phyloP scores from a whole-genome alignment of 2,797 vertebrate genomes.

The Hydrophis major region DNA sequence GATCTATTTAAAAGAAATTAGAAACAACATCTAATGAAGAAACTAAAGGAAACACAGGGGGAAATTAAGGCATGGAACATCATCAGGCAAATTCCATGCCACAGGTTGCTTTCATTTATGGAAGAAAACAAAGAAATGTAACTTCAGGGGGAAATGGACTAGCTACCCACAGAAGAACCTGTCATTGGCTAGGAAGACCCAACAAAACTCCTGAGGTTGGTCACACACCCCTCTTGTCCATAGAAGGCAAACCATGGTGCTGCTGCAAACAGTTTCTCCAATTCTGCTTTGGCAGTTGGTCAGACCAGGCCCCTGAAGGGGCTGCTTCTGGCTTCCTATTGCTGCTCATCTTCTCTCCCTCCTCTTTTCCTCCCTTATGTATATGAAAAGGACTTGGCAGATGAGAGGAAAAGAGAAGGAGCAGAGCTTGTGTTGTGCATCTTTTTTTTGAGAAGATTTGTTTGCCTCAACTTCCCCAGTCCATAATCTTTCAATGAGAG shows the following conservation, averaged over 20 bases:
- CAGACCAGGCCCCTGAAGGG: not conserved
- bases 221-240: not conserved
- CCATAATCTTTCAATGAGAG: not conserved
- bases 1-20: conserved; percentile 47
- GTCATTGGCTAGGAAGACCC: not conserved
- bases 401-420: not conserved
- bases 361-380: not conserved
- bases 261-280: not conserved
- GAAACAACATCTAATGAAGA: conserved; percentile 57
- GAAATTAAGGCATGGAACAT: conserved; percentile 37
- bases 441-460: not conserved
- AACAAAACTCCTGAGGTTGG: not conserved
- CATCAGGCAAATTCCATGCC: conserved; percentile 29
- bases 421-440: not conserved
- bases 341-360: not conserved
- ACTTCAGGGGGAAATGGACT: not conserved
- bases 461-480: not conserved
- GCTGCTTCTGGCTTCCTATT: not conserved
- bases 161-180: accelerated
- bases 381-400: not conserved
- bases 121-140: not conserved
- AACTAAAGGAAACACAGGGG: conserved; percentile 27
- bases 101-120: conserved; percentile 3
- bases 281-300: not conserved
- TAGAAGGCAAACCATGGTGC: not conserved